Evolutionary conservation across 2,888 invertebrate species (phyloP), one percentile per base, ranked within the genome.

Genomic region (Parnassius orleans): DNA sequence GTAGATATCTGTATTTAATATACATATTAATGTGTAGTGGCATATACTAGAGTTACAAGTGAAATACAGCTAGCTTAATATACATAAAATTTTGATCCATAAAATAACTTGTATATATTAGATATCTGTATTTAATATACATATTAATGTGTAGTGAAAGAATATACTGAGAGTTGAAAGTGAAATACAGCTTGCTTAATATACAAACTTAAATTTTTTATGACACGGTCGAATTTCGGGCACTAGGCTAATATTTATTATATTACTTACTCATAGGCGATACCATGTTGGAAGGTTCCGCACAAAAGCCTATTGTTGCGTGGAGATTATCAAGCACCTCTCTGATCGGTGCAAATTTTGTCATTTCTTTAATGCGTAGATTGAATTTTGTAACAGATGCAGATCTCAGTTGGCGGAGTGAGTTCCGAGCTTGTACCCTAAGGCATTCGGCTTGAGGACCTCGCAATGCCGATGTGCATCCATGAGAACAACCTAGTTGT

Each of bases 281-380:
- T 19, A 98, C 92, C 72, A 97, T 90, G 10, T 96, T 95, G 67
- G 95, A 94, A 11, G 98, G 98, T 84, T 99, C 98, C 47, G 97
- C 94, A 62, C 99, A 99, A 84, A 98, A 99, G 9, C 98, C 98
- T 57, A 98, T 94, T 72, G 98, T 97, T 0, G 99, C 95, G 82
- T 99, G 99, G 66, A 99, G 95, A 77, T 99, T 96, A 77, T 99
- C 99, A 61, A 99, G 88, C 10, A 98, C 93, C 67, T 98, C 97
- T 15, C 95, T 92, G 43, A 99, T 92, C 0, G 96, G 94, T 42
- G 96, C 94, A 2, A 93, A 93, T 68, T 94, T 94, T 0, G 98
- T 95, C 92, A 97, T 95, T 68, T 95, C 94, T 64, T 95, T 92
- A 42, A 94, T 76, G n/a, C 93, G 90, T 0, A 82, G 76, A 7